Evolutionary conservation across 2,113 vertebrate genomes (phyloP), one percentile per base, ranked within the genome.

Genomic region (Sceloporus undulatus): DNA sequence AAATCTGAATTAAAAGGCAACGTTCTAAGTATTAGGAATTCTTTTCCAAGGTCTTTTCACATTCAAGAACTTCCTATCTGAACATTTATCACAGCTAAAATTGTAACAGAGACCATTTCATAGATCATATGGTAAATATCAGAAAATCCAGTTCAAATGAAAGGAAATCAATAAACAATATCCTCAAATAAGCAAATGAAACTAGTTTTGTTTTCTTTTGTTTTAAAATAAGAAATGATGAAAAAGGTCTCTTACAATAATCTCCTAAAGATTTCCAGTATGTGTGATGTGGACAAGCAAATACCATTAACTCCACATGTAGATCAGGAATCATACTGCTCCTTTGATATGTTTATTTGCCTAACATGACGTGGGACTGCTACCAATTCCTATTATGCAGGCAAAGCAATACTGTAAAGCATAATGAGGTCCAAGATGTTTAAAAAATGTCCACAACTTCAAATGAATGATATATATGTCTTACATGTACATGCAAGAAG

Each of bases 401-500:
- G 19, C 38, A 66, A 66, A 42, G n/a, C 13, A 70, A 56, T 54
- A n/a, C n/a, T n/a, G n/a, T n/a, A 27, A 54, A 27, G 29, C 11
- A 77, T 42, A 40, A 86, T n/a, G 19, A 23, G 13, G 21, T 25
- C 48, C 23, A 38, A 38, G n/a, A 5, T 65, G 16, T 42, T 5
- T n/a, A 76, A 56, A 76, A 5, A 86, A 38, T 3, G 18, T 5
- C 66, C 6, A 10, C 9, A 85, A 38, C 25, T 85, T 40, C 34
- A 82, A 87, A 59, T 27, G 5, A 75, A 18, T 88, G 92, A 88
- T 77, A 91, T 54, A 82, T 66, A n/a, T 85, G 27, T 34, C 29
- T 80, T 78, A 75, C 42, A 78, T 0, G 6, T 19, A 76, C 19
- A 23, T 70, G 68, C 68, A 70, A 23, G 9, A 25, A 85, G 3